Percentiles rank a stretch among this genome's conserved stretches.
phyloP scores from a whole-genome alignment of 2,797 vertebrate genomes.

The Sylvia borin region DNA sequence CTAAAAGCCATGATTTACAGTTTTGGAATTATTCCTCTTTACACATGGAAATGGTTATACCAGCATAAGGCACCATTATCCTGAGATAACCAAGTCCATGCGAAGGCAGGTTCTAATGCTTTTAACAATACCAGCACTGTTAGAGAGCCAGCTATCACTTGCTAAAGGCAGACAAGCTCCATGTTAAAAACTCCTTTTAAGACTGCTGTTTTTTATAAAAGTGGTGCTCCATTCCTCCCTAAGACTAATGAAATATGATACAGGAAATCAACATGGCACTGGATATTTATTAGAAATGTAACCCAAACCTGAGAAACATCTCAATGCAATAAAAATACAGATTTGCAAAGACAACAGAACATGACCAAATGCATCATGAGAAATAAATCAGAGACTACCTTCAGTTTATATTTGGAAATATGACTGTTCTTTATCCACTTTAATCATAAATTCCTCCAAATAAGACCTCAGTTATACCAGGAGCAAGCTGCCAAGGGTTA shows the following conservation, averaged over 20 bases:
- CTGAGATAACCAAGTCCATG: slow-evolving; percentile 58
- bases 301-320: slow-evolving; percentile 54
- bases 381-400: slow-evolving; percentile 56
- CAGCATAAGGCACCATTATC: slow-evolving; percentile 42
- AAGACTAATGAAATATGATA: slow-evolving; percentile 56
- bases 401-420: slow-evolving; percentile 36
- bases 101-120: not conserved
- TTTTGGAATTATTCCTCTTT: slow-evolving; percentile 39
- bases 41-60: slow-evolving; percentile 42
- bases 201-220: slow-evolving; percentile 53
- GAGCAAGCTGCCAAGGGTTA: slow-evolving; percentile 37
- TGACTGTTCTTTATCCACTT: slow-evolving; percentile 36
- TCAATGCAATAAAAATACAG: slow-evolving; percentile 53
- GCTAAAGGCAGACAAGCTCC: not conserved
- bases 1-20: slow-evolving; percentile 17
- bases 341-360: slow-evolving; percentile 62
- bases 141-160: slow-evolving; percentile 10
- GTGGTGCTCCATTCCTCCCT: slow-evolving; percentile 4
- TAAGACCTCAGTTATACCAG: slow-evolving; percentile 32
- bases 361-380: slow-evolving; percentile 49
- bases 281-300: slow-evolving; percentile 63
- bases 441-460: slow-evolving; percentile 57
- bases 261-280: slow-evolving; percentile 53
- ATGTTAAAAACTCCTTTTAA: slow-evolving; percentile 17
- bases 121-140: slow-evolving; percentile 50